Evolutionary conservation across 2,113 vertebrate species (phyloP).

Genomic region (Rhinolophus ferrumequinum): DNA sequence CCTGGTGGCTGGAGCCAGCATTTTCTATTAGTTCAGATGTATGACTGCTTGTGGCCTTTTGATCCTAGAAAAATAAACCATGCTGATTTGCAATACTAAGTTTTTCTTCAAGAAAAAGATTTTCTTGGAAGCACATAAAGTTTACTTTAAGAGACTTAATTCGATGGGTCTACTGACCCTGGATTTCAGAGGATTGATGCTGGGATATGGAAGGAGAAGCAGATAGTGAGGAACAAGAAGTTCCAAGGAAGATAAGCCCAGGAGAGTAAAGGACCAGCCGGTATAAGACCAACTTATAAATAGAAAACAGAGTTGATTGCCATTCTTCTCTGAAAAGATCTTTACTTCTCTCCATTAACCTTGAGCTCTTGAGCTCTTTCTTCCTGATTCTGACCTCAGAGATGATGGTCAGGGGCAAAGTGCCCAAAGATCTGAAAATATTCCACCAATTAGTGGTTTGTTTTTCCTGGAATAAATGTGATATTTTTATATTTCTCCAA

Average conservation of each 20-base stretch:
- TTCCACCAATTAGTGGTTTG: constrained; percentile 77
- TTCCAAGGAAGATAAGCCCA: background rate
- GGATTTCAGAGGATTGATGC: background rate
- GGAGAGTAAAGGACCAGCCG: background rate
- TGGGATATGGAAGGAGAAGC: background rate
- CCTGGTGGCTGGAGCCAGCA: background rate
- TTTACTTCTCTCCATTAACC: constrained; percentile 57
- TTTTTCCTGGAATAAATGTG: constrained; percentile 75
- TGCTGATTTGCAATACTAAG: constrained; percentile 31
- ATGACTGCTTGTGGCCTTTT: constrained; percentile 4
- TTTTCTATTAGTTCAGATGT: constrained; percentile 53
- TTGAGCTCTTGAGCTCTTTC: constrained; percentile 55
- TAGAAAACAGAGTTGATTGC: background rate
- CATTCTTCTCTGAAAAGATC: constrained; percentile 22
- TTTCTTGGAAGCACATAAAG: constrained; percentile 47
- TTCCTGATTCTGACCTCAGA: constrained; percentile 68
- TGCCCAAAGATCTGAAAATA: constrained; percentile 78
- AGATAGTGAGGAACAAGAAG: background rate
- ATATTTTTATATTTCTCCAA: constrained; percentile 69
- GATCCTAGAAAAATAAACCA: constrained; percentile 47
- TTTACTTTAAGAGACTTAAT: constrained; percentile 17
- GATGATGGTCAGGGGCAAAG: constrained; percentile 70
- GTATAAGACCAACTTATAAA: background rate
- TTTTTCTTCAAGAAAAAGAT: constrained; percentile 54
- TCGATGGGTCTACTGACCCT: background rate